phyloP scores from a whole-genome alignment of 2,888 invertebrate genomes.

The Congeria kusceri region DNA sequence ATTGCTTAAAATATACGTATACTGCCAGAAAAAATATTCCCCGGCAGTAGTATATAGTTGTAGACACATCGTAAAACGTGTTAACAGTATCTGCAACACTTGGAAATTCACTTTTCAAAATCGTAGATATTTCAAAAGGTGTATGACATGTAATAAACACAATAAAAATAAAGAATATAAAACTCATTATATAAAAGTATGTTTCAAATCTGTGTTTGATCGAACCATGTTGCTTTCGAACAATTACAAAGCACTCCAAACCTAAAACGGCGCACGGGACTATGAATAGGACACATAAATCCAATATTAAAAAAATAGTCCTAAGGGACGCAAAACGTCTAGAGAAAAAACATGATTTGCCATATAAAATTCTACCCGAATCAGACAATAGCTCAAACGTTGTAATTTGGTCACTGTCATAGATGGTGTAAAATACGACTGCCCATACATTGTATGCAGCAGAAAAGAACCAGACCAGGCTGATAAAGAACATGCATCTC shows the following conservation, averaged over 20 bases:
- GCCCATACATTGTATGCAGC: slow-evolving; percentile 82
- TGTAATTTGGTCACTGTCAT: slow-evolving; percentile 53
- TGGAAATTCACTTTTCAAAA: slow-evolving; percentile 57
- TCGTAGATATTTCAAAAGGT: slow-evolving; percentile 74
- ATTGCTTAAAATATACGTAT: slow-evolving; percentile 78
- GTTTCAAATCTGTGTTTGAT: slow-evolving; percentile 66
- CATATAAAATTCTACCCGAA: slow-evolving; percentile 43
- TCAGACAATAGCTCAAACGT: slow-evolving; percentile 22
- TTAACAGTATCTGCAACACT: slow-evolving; percentile 6
- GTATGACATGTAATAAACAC: slow-evolving; percentile 65
- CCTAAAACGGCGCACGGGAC: slow-evolving; percentile 60
- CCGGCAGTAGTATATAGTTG: slow-evolving; percentile 61
- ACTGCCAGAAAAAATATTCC: slow-evolving; percentile 77
- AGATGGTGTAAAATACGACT: slow-evolving; percentile 74
- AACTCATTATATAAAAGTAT: slow-evolving; percentile 69
- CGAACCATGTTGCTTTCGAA: slow-evolving; percentile 58
- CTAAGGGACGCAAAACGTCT: slow-evolving; percentile 70
- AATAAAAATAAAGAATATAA: slow-evolving; percentile 65
- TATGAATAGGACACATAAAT: slow-evolving; percentile 72
- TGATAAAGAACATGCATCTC: slow-evolving; percentile 81
- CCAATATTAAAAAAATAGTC: slow-evolving; percentile 68
- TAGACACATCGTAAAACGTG: slow-evolving; percentile 52
- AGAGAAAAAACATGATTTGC: slow-evolving; percentile 67
- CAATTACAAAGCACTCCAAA: slow-evolving; percentile 58
- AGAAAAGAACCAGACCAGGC: slow-evolving; percentile 82